phyloP scores from a whole-genome alignment of 2,113 vertebrate genomes.

The Rhineura floridana region DNA sequence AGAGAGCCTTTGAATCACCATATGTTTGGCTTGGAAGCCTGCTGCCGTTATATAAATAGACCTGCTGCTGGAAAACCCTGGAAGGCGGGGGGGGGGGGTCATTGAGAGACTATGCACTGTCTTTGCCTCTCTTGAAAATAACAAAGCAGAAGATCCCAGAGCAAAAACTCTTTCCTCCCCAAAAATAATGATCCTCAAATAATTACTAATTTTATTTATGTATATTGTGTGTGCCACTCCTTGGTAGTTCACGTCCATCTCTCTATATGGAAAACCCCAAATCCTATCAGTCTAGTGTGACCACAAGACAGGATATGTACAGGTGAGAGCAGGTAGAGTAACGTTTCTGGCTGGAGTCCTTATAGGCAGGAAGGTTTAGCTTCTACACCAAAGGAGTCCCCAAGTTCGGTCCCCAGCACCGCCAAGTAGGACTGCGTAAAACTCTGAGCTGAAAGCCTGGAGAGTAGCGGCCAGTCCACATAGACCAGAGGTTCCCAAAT shows the following conservation, averaged over 20 bases:
- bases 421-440: no score
- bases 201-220: background rate
- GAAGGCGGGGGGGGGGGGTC: no score
- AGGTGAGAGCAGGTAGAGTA: background rate
- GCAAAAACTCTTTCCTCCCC: background rate
- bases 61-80: slow-evolving; percentile 54
- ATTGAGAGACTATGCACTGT: slow-evolving; percentile 49
- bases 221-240: no score
- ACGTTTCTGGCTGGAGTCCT: background rate
- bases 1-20: slow-evolving; percentile 43
- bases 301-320: background rate
- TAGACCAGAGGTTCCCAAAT: no score
- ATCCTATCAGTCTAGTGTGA: background rate
- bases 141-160: slow-evolving; percentile 19
- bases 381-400: no score
- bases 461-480: no score
- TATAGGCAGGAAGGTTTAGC: background rate
- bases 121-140: slow-evolving; percentile 47
- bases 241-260: background rate
- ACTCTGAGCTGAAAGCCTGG: no score
- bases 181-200: no score
- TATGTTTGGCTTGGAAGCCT: slow-evolving; percentile 52
- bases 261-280: background rate
- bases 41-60: slow-evolving; percentile 65
- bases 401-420: no score